These are phyloP conservation scores for Heliocidaris erythrogramma DNA, from an alignment of 35 echinoderm and acorn worm genomes.

Conservation along the genomic window DNA sequence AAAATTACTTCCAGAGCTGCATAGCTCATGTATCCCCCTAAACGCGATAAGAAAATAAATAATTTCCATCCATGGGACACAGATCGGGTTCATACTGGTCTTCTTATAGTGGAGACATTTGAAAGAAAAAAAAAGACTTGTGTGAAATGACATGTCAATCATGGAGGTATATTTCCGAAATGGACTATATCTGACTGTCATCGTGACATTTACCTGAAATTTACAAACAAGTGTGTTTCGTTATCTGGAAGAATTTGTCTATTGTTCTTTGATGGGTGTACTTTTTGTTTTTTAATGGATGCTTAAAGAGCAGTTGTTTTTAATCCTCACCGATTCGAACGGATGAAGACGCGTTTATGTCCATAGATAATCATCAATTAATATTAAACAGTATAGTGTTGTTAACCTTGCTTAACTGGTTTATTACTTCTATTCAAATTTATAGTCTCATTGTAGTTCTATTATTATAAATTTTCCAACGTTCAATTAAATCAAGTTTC, in stretches of 20 bases:
- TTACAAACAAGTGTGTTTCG: not conserved
- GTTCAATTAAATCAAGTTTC: too few relatives aligned
- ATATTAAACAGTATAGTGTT: too few relatives aligned
- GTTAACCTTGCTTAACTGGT: too few relatives aligned
- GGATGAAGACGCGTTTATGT: too few relatives aligned
- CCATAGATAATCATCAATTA: too few relatives aligned
- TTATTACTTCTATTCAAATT: too few relatives aligned
- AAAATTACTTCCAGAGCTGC: conserved; percentile 34
- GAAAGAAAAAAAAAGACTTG: not conserved
- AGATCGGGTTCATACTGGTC: not conserved
- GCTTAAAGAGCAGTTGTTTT: too few relatives aligned
- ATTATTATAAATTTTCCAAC: too few relatives aligned
- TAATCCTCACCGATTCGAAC: too few relatives aligned
- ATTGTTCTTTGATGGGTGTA: not conserved
- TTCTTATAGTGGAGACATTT: conserved; percentile 4
- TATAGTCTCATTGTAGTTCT: too few relatives aligned
- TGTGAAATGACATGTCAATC: conserved; percentile 19
- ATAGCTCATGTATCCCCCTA: not conserved
- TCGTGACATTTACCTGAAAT: not conserved
- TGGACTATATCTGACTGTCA: not conserved
- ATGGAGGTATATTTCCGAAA: conserved; percentile 7
- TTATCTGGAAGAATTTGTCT: not conserved
- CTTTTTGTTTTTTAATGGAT: not conserved
- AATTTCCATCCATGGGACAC: conserved; percentile 20
- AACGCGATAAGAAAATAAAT: conserved; percentile 38